A percentile compares a stretch with the other conserved stretches of the same genome.
phyloP scores from a whole-genome alignment of 2,888 invertebrate species.

The Heliconius ethilla region DNA sequence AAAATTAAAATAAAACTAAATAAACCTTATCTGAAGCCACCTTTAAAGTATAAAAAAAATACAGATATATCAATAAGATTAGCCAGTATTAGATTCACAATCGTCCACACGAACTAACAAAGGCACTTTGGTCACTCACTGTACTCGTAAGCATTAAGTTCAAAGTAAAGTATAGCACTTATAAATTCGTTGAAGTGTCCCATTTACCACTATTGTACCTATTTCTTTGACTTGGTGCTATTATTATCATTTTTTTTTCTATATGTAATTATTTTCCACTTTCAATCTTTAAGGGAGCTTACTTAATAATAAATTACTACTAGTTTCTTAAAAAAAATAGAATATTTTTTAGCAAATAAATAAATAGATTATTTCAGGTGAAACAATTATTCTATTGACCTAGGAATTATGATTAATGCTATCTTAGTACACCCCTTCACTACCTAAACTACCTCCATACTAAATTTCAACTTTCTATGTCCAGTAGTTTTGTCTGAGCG shows the following conservation, averaged over 20 bases:
- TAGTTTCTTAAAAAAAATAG: too few relatives aligned
- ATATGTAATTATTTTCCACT: background rate
- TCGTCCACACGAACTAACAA: slow-evolving; percentile 19
- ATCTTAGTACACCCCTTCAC: background rate
- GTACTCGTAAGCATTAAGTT: slow-evolving; percentile 8
- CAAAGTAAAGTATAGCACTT: slow-evolving; percentile 19
- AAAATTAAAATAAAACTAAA: background rate
- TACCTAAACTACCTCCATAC: background rate
- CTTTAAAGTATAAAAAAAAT: slow-evolving; percentile 15
- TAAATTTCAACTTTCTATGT: background rate
- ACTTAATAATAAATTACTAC: too few relatives aligned
- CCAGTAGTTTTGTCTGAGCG: background rate
- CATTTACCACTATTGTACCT: slow-evolving; percentile 18
- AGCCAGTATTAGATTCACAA: slow-evolving; percentile 27
- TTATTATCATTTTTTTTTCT: background rate
- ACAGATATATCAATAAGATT: slow-evolving; percentile 44
- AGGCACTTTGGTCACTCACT: slow-evolving; percentile 33
- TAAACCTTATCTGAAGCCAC: background rate
- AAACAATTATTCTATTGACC: too few relatives aligned
- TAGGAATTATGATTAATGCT: too few relatives aligned
- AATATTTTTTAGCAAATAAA: too few relatives aligned
- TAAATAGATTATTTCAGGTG: too few relatives aligned
- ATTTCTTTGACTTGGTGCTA: background rate
- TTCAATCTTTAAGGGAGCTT: background rate
- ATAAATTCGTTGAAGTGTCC: slow-evolving; percentile 31